Evolutionary conservation across 2,113 vertebrate species (phyloP), one percentile per base, ranked within the genome.

Genomic region (Noctilio leporinus): DNA sequence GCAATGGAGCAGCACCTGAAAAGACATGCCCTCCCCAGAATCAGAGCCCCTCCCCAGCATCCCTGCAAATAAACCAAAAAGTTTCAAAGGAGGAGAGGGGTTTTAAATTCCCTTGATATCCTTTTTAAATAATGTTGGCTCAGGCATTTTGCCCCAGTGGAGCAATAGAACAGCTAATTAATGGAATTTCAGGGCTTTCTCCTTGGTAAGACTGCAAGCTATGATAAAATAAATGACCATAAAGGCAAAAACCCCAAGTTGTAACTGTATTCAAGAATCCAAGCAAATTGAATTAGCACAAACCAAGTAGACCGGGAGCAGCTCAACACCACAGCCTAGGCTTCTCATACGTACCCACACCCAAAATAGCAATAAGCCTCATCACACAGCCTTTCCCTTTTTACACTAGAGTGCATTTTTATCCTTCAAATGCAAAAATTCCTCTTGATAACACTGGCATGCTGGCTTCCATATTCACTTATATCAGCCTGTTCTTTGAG

Each of bases 151-250:
- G 95, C 72, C 73, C 73, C 55, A 96, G 84, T 6, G 77, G 87
- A 96, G 64, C 81, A 97, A 97, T 10, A 96, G 89, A 40, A 89
- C 76, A 96, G 33, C 76, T 95, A 95, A 97, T 96, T 93, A 96
- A 94, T 96, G 70, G 83, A 87, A 45, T 15, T 91, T n/a, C 24
- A 86, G 15, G 55, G 87, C 53, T 95, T 94, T 97, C 78, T 95
- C 89, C 92, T 97, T 96, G 80, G 26, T 91, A 49, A 96, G 89
- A 35, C 69, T 30, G 7, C 2, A 96, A 88, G 24, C 55, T 89
- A 70, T 92, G 93, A 95, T 78, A 96, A 96, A 97, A 97, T 90
- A 85, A 96, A 65, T 12, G 0, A 95, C 49, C 22, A 64, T 8
- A 93, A 45, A 69, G 16, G 10, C 78, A 57, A 26, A 35, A 22